Percentiles rank a stretch among this genome's conserved stretches.
Evolutionary conservation across 1,140 invertebrate genomes (phyloP).

Genomic region (Spodoptera frugiperda): DNA sequence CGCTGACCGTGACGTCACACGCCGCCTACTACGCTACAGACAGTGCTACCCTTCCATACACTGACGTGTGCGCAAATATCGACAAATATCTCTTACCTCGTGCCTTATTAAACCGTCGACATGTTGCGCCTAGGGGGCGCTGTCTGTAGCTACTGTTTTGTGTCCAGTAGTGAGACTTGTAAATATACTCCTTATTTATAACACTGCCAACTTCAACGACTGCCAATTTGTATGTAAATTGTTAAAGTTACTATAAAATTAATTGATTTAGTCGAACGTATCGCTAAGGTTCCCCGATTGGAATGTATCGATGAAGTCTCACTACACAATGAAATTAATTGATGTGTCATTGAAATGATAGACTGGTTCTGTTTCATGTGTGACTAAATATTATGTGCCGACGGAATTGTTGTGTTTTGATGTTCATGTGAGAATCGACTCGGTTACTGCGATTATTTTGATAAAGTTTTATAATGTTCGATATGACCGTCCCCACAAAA

Average conservation of each 20-base stretch:
- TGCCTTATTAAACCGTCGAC: not conserved
- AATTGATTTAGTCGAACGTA: not conserved
- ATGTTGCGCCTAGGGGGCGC: not conserved
- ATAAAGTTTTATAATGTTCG: not conserved
- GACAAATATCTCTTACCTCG: not conserved
- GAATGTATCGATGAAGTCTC: constrained; percentile 39
- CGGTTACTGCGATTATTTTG: constrained; percentile 27
- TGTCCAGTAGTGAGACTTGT: constrained; percentile 44
- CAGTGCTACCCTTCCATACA: not conserved
- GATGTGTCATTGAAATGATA: constrained; percentile 34
- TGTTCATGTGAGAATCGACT: constrained; percentile 9
- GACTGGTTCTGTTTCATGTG: constrained; percentile 46
- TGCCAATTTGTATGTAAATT: constrained; percentile 27
- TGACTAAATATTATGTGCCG: constrained; percentile 39
- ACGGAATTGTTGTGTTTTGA: constrained; percentile 33
- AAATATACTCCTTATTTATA: constrained; percentile 38
- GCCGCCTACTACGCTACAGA: not conserved
- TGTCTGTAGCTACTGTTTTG: not conserved
- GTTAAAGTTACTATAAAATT: constrained; percentile 12
- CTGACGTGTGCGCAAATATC: no score
- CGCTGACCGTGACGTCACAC: constrained; percentile 50
- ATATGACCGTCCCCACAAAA: constrained; percentile 48
- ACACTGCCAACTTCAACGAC: constrained; percentile 34
- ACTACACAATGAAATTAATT: constrained; percentile 39
- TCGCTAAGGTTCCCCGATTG: constrained; percentile 14